Conservation (phyloP, 2,888 invertebrate genomes). For the Loripinus fragilis region DNA sequence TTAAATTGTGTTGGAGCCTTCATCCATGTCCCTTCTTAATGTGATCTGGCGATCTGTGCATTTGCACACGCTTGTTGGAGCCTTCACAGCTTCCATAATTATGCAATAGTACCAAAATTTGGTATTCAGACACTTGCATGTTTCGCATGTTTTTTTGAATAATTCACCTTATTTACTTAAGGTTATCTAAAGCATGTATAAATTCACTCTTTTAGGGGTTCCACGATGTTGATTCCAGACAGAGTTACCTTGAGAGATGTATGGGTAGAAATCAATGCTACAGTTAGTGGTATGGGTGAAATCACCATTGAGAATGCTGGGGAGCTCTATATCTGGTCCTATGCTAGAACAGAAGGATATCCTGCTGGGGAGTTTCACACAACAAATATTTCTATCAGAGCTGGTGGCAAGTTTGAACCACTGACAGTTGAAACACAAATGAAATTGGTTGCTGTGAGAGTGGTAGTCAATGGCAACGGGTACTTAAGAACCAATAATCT, state of each 20-base stretch:
- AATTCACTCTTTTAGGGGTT: background rate
- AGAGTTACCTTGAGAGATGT: constrained; percentile 69
- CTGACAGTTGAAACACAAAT: constrained; percentile 58
- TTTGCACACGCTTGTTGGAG: no score
- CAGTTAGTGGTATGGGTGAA: constrained; percentile 65
- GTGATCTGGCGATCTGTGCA: no score
- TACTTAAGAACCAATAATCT: constrained; percentile 69
- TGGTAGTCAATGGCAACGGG: constrained; percentile 73
- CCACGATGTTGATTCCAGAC: constrained; percentile 57
- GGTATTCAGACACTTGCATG: no score
- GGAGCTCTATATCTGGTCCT: constrained; percentile 71
- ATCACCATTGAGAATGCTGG: constrained; percentile 70
- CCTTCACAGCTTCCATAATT: no score
- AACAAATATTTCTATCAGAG: constrained; percentile 68
- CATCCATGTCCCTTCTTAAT: no score
- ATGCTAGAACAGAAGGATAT: constrained; percentile 62
- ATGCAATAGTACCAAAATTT: no score
- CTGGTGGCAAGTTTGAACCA: constrained; percentile 72
- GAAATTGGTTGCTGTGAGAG: constrained; percentile 45
- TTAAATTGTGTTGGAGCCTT: no score
- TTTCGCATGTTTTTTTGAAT: no score
- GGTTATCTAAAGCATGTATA: no score
- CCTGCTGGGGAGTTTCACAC: constrained; percentile 58
- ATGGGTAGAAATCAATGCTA: constrained; percentile 73
- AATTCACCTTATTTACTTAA: no score